Evolutionary conservation across 1,140 invertebrate genomes (phyloP).

Genomic region (Chelonus insularis): DNA sequence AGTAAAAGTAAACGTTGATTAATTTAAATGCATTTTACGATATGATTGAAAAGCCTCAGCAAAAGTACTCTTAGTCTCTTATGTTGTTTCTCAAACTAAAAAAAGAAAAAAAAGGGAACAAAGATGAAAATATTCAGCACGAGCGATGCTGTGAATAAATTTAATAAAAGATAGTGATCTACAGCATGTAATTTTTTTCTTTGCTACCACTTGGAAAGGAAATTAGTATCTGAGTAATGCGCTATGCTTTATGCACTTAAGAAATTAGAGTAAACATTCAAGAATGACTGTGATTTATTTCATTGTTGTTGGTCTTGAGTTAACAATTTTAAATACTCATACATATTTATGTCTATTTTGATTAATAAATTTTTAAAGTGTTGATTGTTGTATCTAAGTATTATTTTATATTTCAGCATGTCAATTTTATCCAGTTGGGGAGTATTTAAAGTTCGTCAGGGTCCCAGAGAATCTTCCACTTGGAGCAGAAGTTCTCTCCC

Average conservation of each 20-base stretch:
- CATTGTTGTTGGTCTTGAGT: background rate
- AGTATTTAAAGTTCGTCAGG: conserved; percentile 75
- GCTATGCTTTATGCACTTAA: too few species aligned
- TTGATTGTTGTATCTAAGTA: background rate
- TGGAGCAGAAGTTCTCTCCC: conserved; percentile 70
- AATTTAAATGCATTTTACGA: background rate
- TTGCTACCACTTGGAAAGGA: too few species aligned
- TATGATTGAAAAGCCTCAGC: background rate
- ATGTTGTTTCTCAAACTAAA: too few species aligned
- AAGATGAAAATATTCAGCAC: too few species aligned
- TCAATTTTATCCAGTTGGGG: conserved; percentile 76
- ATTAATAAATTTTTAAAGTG: background rate
- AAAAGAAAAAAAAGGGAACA: too few species aligned
- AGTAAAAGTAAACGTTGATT: conserved; percentile 1
- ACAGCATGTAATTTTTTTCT: too few species aligned
- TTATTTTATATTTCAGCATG: conserved; percentile 66
- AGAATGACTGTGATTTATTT: background rate
- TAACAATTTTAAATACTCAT: background rate
- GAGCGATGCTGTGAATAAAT: too few species aligned
- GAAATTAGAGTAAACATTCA: too few species aligned
- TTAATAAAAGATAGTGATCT: too few species aligned
- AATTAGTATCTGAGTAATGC: too few species aligned
- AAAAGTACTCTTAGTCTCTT: too few species aligned
- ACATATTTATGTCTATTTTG: background rate
- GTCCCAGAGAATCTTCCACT: conserved; percentile 71